Evolutionary conservation across 2,888 invertebrate genomes (phyloP), one percentile per base, ranked within the genome.

Genomic region (Drosophila subquinaria): DNA sequence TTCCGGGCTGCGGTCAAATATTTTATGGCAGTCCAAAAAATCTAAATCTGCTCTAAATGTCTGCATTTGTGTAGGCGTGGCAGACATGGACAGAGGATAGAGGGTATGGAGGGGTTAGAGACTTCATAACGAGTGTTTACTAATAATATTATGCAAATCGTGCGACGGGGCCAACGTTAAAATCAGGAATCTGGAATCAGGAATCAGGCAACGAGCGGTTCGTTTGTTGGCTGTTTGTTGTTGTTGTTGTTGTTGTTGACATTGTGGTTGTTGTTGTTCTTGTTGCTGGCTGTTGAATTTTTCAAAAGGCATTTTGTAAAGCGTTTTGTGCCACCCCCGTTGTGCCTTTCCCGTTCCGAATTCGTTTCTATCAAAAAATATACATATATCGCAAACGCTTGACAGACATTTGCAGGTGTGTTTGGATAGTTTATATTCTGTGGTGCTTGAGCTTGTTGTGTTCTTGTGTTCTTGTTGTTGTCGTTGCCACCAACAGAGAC

Each of bases 71-170:
- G 59, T 56, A 65, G 62, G 68, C 56, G 51, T 70, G 60, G 43
- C 42, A 40, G 13, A 27, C 35, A 13, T 27, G 10, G 11, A 33
- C n/a, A 27, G 55, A 67, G 50, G 48, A 43, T 35, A 9, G 23
- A 27, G 51, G 33, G 45, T 36, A 17, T 33, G 66, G 50, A 47
- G 63, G 55, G 66, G 69, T 55, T 48, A 50, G 65, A 38, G 88
- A 88, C 88, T 88, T 88, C 75, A 85, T 88, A 88, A 88, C 88
- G 87, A 88, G 86, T 88, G 88, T 88, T 88, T 88, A 88, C 88
- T 88, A 88, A 88, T 88, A 88, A 88, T 87, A 88, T 88, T 88
- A 88, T 88, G 88, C 88, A 88, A 88, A 88, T 88, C 88, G 82
- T 64, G 73, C 74, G 65, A 72, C 78, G 72, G 70, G 63, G 66